Conservation (phyloP, 2,888 invertebrate species). For the Tipula vernalis region DNA sequence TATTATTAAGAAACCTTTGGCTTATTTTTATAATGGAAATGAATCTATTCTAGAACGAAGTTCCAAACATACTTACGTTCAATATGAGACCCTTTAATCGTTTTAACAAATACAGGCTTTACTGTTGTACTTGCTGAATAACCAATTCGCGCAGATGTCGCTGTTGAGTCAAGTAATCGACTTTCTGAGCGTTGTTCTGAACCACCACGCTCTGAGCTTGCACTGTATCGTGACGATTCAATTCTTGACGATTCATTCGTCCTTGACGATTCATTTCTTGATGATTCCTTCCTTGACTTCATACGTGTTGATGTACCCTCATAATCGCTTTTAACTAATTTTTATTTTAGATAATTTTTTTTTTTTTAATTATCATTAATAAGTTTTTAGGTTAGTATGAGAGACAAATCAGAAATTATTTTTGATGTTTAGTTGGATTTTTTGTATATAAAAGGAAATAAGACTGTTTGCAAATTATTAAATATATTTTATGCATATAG, state of each 20-base stretch:
- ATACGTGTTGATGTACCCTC: background rate
- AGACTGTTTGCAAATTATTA: too few species aligned
- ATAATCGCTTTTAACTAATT: slow-evolving; percentile 6
- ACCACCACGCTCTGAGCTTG: background rate
- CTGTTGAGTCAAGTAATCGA: slow-evolving; percentile 6
- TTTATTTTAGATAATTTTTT: background rate
- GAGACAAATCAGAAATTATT: background rate
- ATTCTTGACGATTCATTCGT: too few species aligned
- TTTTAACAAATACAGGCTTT: slow-evolving; percentile 58
- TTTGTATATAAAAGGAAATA: background rate
- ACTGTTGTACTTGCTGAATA: slow-evolving; percentile 23
- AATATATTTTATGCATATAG: background rate
- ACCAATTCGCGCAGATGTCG: slow-evolving; percentile 15
- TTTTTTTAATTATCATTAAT: background rate
- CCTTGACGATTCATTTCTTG: too few species aligned
- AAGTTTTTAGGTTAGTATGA: background rate
- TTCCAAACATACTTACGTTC: slow-evolving; percentile 57
- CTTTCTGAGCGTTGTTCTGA: background rate
- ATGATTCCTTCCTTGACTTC: background rate
- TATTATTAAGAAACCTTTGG: background rate
- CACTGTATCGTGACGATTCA: background rate
- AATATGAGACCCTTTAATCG: slow-evolving; percentile 61
- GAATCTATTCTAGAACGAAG: background rate
- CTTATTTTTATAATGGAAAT: background rate
- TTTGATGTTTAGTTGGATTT: background rate